These are phyloP conservation scores for Antedon mediterranea DNA, from an alignment of 53 echinoderm and acorn worm species.

Conservation along the genomic window DNA sequence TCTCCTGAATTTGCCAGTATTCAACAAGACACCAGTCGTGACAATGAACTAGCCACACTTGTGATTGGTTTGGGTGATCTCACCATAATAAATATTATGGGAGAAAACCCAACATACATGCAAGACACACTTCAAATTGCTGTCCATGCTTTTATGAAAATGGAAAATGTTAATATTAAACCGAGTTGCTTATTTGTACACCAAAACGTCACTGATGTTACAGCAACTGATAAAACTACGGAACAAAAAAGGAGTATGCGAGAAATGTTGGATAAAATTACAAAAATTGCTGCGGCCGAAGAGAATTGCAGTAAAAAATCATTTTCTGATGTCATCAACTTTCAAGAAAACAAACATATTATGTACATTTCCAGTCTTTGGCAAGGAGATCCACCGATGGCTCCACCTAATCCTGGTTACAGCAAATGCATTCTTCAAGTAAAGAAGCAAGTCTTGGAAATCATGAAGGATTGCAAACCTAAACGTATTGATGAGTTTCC, in stretches of 20 bases:
- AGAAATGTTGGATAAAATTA: slow-evolving; percentile 24
- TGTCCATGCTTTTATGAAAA: slow-evolving; percentile 23
- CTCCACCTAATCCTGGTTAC: slow-evolving; percentile 38
- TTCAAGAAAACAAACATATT: slow-evolving; percentile 9
- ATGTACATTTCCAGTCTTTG: slow-evolving; percentile 33
- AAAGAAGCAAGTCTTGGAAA: background rate
- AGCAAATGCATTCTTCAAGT: background rate
- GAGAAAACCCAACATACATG: slow-evolving; percentile 24
- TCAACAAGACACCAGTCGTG: slow-evolving; percentile 15
- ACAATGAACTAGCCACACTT: slow-evolving; percentile 27
- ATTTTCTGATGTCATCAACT: slow-evolving; percentile 31
- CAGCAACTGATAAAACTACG: slow-evolving; percentile 16
- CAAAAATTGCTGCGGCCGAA: slow-evolving; percentile 13
- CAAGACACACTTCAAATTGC: slow-evolving; percentile 19
- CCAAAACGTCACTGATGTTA: slow-evolving; percentile 28
- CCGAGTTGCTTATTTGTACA: slow-evolving; percentile 31
- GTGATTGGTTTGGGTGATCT: slow-evolving; percentile 29
- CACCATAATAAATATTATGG: slow-evolving; percentile 33
- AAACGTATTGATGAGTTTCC: background rate
- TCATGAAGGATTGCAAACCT: background rate
- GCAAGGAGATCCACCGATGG: slow-evolving; percentile 42
- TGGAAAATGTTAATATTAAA: slow-evolving; percentile 21
- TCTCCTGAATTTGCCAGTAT: slow-evolving; percentile 15
- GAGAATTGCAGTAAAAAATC: slow-evolving; percentile 19
- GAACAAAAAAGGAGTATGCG: background rate